These are phyloP conservation scores for Caenorhabditis elegans DNA, from an alignment of 1,140 invertebrate species.

Conservation along the genomic window DNA sequence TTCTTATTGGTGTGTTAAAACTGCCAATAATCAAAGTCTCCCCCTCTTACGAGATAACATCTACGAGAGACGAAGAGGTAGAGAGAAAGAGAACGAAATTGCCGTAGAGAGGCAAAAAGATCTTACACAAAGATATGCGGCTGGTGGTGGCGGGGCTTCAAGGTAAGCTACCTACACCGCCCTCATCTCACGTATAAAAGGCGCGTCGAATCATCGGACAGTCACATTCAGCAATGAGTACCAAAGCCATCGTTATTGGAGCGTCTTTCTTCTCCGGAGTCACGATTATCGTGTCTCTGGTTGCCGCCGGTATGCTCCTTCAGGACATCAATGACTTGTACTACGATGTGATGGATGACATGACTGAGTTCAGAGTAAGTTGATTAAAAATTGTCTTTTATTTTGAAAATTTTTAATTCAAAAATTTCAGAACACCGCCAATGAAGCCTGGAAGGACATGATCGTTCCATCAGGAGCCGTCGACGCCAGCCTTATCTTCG, in stretches of 20 bases:
- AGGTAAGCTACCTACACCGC: slow-evolving; percentile 26
- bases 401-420: not conserved
- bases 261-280: slow-evolving; percentile 33
- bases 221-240: not conserved
- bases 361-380: slow-evolving; percentile 37
- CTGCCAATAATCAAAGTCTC: not conserved
- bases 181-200: slow-evolving; percentile 16
- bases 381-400: not conserved
- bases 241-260: slow-evolving; percentile 16
- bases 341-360: slow-evolving; percentile 39
- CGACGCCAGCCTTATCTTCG: slow-evolving; percentile 24
- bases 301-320: slow-evolving; percentile 30
- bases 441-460: slow-evolving; percentile 21
- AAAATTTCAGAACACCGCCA: slow-evolving; percentile 10
- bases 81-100: too few species aligned
- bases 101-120: not conserved
- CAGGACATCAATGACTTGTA: slow-evolving; percentile 46
- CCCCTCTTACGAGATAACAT: slow-evolving; percentile 7
- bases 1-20: too few species aligned
- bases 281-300: slow-evolving; percentile 33
- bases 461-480: slow-evolving; percentile 23
- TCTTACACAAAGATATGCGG: slow-evolving; percentile 32
- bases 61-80: not conserved
- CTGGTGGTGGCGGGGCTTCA: slow-evolving; percentile 12
- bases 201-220: not conserved